phyloP scores from a whole-genome alignment of 2,113 vertebrate genomes.

The Hemibagrus wyckioides region DNA sequence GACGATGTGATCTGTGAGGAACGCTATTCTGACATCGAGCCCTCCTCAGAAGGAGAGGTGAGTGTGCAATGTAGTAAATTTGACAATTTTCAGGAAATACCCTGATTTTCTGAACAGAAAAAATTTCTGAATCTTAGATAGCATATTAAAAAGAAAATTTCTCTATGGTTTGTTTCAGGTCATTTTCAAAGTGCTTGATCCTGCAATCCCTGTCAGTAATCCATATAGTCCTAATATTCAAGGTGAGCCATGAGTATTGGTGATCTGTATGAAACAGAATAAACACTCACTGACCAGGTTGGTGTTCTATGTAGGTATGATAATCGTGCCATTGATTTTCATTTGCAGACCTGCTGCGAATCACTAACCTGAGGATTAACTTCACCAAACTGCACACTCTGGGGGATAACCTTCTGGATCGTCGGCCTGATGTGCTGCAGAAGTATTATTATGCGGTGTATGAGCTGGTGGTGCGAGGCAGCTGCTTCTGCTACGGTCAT shows the following conservation, averaged over 20 bases:
- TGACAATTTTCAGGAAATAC: not conserved
- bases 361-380: slow-evolving; percentile 79
- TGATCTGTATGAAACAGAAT: not conserved
- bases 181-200: slow-evolving; percentile 89
- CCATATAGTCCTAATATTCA: slow-evolving; percentile 84
- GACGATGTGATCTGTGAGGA: slow-evolving; percentile 84
- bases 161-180: slow-evolving; percentile 69
- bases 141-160: not conserved
- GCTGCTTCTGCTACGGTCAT: slow-evolving; percentile 81
- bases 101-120: not conserved
- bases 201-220: slow-evolving; percentile 79
- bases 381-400: slow-evolving; percentile 80
- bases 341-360: slow-evolving; percentile 71
- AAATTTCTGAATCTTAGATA: not conserved
- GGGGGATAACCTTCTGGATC: slow-evolving; percentile 75
- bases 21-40: slow-evolving; percentile 84
- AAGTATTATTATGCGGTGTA: slow-evolving; percentile 80
- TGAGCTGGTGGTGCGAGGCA: slow-evolving; percentile 78
- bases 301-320: not conserved
- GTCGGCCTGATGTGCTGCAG: slow-evolving; percentile 73
- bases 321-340: not conserved
- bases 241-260: slow-evolving; percentile 68
- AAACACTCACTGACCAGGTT: not conserved
- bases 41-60: slow-evolving; percentile 83
- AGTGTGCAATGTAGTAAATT: slow-evolving; percentile 1